Conservation (phyloP, 2,888 invertebrate genomes). For the Lithophane ornitopus region DNA sequence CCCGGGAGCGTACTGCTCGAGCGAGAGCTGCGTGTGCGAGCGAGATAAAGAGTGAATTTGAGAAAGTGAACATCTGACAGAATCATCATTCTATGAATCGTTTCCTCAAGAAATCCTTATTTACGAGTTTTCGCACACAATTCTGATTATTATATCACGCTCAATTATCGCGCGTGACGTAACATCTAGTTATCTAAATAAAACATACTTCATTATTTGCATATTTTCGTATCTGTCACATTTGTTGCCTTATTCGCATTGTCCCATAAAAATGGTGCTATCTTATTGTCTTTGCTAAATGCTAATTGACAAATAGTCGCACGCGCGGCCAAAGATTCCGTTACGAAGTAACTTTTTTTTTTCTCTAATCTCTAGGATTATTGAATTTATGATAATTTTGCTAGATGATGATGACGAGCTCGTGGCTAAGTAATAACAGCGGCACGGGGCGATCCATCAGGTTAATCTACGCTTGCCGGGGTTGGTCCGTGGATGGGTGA, state of each 20-base stretch:
- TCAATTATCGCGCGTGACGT: conserved; percentile 58
- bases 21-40: no score
- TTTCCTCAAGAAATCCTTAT: background rate
- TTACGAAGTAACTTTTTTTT: background rate
- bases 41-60: no score
- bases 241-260: conserved; percentile 10
- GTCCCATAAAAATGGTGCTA: background rate
- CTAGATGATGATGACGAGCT: no score
- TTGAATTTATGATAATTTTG: background rate
- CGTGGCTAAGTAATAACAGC: no score
- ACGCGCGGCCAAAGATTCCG: conserved; percentile 12
- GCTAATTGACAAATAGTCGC: background rate
- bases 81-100: background rate
- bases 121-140: conserved; percentile 19
- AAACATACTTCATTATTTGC: conserved; percentile 42
- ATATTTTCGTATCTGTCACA: conserved; percentile 34
- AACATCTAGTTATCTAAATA: conserved; percentile 49
- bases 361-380: background rate
- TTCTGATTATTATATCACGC: conserved; percentile 43
- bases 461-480: no score
- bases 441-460: no score
- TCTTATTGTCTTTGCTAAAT: conserved; percentile 9
- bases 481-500: no score
- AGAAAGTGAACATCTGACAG: no score
- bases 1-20: no score